Conservation (phyloP, 92 coral and sea anemone species). For the Parazoanthus darwini region DNA sequence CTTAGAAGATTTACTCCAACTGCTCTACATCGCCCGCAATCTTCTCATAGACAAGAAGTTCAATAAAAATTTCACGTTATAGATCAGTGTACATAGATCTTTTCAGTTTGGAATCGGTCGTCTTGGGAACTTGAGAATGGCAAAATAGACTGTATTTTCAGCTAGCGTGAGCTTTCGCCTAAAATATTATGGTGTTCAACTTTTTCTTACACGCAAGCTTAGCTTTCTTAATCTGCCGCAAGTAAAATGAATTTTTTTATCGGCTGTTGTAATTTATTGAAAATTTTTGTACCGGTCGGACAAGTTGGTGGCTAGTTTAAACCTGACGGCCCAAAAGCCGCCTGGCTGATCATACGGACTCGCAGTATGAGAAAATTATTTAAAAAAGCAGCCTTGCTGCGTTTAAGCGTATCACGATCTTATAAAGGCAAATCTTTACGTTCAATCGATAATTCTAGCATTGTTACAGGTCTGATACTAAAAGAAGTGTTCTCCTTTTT, state of each 20-base stretch:
- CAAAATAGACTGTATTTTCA: background rate
- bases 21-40: background rate
- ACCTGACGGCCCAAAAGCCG: background rate
- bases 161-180: background rate
- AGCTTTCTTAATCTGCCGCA: background rate
- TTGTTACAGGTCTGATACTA: background rate
- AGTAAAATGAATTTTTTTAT: background rate
- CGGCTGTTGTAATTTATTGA: background rate
- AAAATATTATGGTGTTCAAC: background rate
- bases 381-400: background rate
- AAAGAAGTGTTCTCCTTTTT: background rate
- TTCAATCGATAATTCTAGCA: too few relatives aligned
- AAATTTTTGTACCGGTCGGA: conserved; percentile 15
- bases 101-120: background rate
- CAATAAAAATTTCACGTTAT: background rate
- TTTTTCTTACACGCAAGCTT: background rate
- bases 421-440: too few relatives aligned
- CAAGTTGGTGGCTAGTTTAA: conserved; percentile 9
- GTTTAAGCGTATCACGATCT: background rate
- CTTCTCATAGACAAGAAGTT: background rate
- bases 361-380: background rate
- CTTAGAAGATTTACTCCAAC: background rate
- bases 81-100: too few relatives aligned
- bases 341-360: background rate
- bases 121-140: background rate